Conservation (phyloP, 92 coral and sea anemone genomes). For the Porites divaricata region DNA sequence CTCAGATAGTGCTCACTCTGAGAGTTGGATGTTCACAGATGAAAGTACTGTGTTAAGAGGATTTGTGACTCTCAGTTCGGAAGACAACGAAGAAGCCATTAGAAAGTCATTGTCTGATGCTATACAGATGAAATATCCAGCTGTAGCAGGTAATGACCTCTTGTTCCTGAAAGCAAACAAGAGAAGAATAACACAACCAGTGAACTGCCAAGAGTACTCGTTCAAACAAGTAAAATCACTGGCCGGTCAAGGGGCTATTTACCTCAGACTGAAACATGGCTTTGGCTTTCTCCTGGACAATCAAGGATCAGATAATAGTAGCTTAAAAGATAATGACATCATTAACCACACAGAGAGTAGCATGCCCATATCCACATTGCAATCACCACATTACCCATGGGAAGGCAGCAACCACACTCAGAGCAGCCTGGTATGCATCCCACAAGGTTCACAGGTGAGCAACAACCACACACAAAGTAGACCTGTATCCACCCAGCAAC, state of each 20-base stretch:
- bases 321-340: not conserved
- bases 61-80: slow-evolving; percentile 30
- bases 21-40: slow-evolving; percentile 32
- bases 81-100: slow-evolving; percentile 16
- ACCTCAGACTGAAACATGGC: slow-evolving; percentile 17
- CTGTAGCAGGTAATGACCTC: slow-evolving; percentile 45
- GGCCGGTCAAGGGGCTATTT: slow-evolving; percentile 65
- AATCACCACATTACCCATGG: not conserved
- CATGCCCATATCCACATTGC: not conserved
- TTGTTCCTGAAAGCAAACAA: slow-evolving; percentile 58
- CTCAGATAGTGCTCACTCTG: not conserved
- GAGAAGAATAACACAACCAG: slow-evolving; percentile 26
- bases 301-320: slow-evolving; percentile 6
- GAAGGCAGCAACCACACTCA: slow-evolving; percentile 1
- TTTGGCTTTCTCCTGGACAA: slow-evolving; percentile 11
- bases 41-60: slow-evolving; percentile 50
- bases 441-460: slow-evolving; percentile 2
- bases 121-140: slow-evolving; percentile 39
- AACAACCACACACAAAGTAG: not conserved
- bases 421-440: not conserved
- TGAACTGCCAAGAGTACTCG: slow-evolving; percentile 24
- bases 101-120: slow-evolving; percentile 36
- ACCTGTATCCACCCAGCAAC: not conserved
- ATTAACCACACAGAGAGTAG: slow-evolving; percentile 8
- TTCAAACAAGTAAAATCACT: slow-evolving; percentile 57